Evolutionary conservation across 1,140 invertebrate species (phyloP), one percentile per base, ranked within the genome.

Genomic region (Achroia grisella): DNA sequence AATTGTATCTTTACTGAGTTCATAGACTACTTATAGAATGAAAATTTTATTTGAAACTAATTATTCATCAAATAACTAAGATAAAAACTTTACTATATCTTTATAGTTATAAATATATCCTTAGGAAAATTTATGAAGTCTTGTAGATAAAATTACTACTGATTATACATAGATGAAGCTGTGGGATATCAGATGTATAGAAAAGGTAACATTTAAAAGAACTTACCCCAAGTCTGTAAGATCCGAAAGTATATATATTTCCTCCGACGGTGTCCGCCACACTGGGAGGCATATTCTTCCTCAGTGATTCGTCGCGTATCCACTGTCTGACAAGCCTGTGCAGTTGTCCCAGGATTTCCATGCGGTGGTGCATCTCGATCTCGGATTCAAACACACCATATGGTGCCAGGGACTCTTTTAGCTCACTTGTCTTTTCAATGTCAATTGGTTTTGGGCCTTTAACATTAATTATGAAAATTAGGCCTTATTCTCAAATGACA

Each of bases 211-310:
- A 27, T 9, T 14, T 39, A 52, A 17, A 10, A 13, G 3, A 23
- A 85, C 86, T 85, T 58, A 89, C 93, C 45, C 93, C 93, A 56
- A 94, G 84, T 53, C 93, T 89, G 66, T 94, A 99, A 39, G 98
- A 99, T 36, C 98, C 98, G 88, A 99, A 99, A 15, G 98, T 99
- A 69, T 97, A 99, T 48, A 99, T 97, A 87, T 99, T 99, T 3
- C 98, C 98, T 36, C 98, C 97, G 53, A 98, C 91, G 69, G 91
- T 91, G 49, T 95, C 93, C 5, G 95, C 94, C 0, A 95, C 91
- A 66, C 90, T 93, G 0, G 90, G 89, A 4, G 96, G 96, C 91
- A 98, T 95, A 73, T 96, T 96, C 78, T 95, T 95, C 59, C 91
- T 88, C 39, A 97, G 86, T 53, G 95, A 97, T 9, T 97, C 89